Evolutionary conservation across 2,113 vertebrate species (phyloP).

Genomic region (Poecile atricapillus): DNA sequence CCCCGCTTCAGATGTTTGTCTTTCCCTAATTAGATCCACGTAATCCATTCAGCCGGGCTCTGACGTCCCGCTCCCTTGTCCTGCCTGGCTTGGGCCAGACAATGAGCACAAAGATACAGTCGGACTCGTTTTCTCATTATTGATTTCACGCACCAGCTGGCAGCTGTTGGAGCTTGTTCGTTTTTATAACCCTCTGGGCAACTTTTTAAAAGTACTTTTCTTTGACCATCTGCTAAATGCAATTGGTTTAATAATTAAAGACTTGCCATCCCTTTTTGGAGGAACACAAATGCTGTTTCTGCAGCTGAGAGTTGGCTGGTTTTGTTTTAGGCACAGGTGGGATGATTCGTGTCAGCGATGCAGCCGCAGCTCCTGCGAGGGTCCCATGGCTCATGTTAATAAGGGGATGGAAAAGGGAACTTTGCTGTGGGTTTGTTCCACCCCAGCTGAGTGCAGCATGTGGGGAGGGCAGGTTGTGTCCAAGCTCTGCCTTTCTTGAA

Average conservation of each 20-base stretch:
- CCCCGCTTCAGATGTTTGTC: slow-evolving; percentile 16
- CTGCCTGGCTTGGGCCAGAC: slow-evolving; percentile 70
- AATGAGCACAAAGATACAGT: slow-evolving; percentile 83
- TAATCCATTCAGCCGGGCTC: slow-evolving; percentile 38
- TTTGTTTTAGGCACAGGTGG: background rate
- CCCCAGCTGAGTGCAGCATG: background rate
- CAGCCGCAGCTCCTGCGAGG: background rate
- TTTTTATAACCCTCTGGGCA: slow-evolving; percentile 82
- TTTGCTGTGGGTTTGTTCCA: background rate
- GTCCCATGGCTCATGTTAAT: background rate
- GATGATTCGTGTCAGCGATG: background rate
- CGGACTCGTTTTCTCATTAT: slow-evolving; percentile 81
- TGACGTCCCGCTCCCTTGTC: slow-evolving; percentile 58
- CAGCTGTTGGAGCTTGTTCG: slow-evolving; percentile 76
- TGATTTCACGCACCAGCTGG: slow-evolving; percentile 86
- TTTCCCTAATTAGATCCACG: slow-evolving; percentile 60
- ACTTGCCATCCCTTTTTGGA: slow-evolving; percentile 65
- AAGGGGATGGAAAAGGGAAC: background rate
- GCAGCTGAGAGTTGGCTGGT: slow-evolving; percentile 55
- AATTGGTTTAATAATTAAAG: slow-evolving; percentile 84
- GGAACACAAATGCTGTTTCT: slow-evolving; percentile 52
- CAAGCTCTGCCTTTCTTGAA: background rate
- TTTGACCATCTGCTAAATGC: slow-evolving; percentile 82
- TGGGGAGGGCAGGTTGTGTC: background rate
- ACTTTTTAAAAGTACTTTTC: slow-evolving; percentile 81